Conservation (phyloP, 2,113 vertebrate genomes). For the Aix galericulata region DNA sequence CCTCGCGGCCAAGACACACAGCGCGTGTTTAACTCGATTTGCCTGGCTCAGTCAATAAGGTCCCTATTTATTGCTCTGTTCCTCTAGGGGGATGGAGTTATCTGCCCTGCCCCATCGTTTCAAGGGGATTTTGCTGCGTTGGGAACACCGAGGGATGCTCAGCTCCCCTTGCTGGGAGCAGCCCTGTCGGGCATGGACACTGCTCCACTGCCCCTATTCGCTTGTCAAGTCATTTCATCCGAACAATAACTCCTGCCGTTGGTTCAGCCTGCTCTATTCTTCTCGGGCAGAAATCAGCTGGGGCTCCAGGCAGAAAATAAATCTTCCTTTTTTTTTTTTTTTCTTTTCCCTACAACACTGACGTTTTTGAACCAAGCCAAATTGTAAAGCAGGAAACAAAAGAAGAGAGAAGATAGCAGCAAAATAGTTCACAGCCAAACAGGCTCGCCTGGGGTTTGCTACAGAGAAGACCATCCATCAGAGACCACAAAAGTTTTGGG, state of each 20-base stretch:
- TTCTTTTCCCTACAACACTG: background rate
- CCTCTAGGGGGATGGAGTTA: background rate
- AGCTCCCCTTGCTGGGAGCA: background rate
- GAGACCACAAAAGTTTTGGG: background rate
- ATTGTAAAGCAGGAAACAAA: background rate
- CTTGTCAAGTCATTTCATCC: constrained; percentile 3
- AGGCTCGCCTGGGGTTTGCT: background rate
- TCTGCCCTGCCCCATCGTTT: background rate
- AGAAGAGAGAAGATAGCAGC: background rate
- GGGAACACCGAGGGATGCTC: background rate
- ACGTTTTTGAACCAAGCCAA: constrained; percentile 22
- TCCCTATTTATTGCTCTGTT: background rate
- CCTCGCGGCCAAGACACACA: background rate
- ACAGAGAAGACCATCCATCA: background rate
- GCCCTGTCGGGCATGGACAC: rapidly evolving
- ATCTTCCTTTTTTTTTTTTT: background rate
- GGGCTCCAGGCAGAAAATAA: constrained; percentile 37
- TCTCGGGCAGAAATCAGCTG: background rate
- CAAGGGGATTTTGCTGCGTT: background rate
- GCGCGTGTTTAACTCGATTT: background rate
- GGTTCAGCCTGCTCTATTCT: constrained; percentile 49
- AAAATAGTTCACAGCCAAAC: background rate
- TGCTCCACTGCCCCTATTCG: background rate
- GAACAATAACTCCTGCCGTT: constrained; percentile 13
- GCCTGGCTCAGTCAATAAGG: background rate